Conservation (phyloP, 2,888 invertebrate genomes). For the Phoenoteleia sp. region DNA sequence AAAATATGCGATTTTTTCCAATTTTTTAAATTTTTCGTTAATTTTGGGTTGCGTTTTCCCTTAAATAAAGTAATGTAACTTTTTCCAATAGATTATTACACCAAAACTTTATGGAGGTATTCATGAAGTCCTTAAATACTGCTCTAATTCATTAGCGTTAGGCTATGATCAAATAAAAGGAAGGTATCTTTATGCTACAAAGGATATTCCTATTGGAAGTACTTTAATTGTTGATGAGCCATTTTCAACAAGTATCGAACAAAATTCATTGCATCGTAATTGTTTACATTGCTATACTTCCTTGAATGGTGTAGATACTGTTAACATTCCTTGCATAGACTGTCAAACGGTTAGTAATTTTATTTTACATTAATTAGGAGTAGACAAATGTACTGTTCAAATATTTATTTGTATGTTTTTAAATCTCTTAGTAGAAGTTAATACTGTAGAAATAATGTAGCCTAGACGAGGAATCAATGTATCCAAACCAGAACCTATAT, state of each 20-base stretch:
- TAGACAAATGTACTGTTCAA: too few relatives aligned
- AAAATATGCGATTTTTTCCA: too few relatives aligned
- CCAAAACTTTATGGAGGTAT: constrained; percentile 77
- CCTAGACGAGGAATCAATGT: too few relatives aligned
- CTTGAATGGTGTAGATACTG: constrained; percentile 73
- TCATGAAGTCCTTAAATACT: constrained; percentile 77
- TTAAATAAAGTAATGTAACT: not conserved
- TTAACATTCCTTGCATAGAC: constrained; percentile 80
- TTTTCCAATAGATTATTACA: constrained; percentile 20
- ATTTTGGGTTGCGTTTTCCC: too few relatives aligned
- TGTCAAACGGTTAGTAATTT: constrained; percentile 82
- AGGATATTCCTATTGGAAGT: constrained; percentile 85
- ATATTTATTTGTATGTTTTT: too few relatives aligned
- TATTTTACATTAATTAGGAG: too few relatives aligned
- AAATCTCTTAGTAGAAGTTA: too few relatives aligned
- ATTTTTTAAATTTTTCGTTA: too few relatives aligned
- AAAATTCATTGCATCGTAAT: constrained; percentile 79
- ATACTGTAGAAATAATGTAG: too few relatives aligned
- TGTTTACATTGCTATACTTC: constrained; percentile 83
- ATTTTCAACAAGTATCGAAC: constrained; percentile 82
- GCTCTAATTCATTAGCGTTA: constrained; percentile 81
- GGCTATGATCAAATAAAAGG: constrained; percentile 81
- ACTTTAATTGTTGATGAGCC: constrained; percentile 83
- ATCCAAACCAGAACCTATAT: too few relatives aligned
- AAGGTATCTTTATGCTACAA: constrained; percentile 85